These are phyloP conservation scores for Aurelia sp. DNA, from an alignment of 30 jellyfish, hydroid and myxozoan genomes.

Conservation along the genomic window DNA sequence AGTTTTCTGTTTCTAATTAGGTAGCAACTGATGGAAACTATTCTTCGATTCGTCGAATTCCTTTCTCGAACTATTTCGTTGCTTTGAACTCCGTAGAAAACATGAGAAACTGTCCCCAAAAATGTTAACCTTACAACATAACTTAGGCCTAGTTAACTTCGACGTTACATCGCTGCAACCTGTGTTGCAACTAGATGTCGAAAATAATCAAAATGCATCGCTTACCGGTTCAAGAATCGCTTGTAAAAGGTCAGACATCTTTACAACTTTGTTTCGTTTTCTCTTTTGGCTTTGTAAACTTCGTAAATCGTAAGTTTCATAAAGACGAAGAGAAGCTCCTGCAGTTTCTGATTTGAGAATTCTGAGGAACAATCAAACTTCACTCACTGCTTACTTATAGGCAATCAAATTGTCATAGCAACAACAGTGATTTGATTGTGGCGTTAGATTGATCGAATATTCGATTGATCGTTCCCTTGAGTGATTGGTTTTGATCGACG, in stretches of 20 bases:
- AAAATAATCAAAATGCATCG: neutral
- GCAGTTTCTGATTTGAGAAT: constrained; percentile 13
- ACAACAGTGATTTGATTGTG: constrained; percentile 40
- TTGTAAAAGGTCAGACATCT: constrained; percentile 25
- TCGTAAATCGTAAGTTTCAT: neutral
- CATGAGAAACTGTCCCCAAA: no score
- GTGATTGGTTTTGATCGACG: neutral
- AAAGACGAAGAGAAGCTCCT: constrained; percentile 50
- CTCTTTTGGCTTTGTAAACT: neutral
- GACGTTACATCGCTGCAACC: neutral
- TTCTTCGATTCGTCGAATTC: no score
- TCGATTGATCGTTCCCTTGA: neutral
- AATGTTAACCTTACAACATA: no score
- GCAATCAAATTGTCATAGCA: constrained; percentile 17
- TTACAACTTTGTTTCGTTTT: neutral
- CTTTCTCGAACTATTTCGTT: no score
- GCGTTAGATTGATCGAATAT: constrained; percentile 18
- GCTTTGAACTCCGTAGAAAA: no score
- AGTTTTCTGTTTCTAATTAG: no score
- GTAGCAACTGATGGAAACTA: no score
- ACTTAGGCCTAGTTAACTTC: neutral
- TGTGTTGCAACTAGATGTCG: no score
- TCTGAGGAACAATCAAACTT: constrained; percentile 19
- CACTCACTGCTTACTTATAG: neutral
- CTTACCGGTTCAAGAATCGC: constrained; percentile 25